Percentiles rank a stretch among this genome's conserved stretches.
These are phyloP conservation scores for Epinephelus cyanopodus DNA, from an alignment of 2,113 vertebrate species.

Conservation along the genomic window DNA sequence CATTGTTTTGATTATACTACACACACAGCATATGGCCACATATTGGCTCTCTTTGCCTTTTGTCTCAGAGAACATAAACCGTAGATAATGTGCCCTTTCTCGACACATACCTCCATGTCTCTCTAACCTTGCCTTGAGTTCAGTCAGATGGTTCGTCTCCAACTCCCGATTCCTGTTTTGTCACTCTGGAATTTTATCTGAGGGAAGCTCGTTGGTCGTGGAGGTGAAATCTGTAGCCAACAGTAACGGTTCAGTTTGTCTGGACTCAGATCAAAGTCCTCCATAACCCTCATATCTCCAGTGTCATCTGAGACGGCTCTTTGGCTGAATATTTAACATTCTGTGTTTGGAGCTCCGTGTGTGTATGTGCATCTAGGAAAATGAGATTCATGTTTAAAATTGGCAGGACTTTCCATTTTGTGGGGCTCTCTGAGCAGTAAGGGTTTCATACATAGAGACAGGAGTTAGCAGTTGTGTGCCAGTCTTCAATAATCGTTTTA, in stretches of 20 bases:
- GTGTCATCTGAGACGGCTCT: conserved; percentile 31
- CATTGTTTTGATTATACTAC: background rate
- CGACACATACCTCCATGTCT: background rate
- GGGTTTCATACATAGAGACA: background rate
- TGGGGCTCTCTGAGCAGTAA: background rate
- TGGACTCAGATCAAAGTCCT: conserved; percentile 29
- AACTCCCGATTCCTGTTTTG: background rate
- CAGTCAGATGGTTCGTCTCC: background rate
- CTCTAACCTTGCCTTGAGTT: background rate
- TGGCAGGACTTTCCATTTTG: background rate
- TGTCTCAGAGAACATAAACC: background rate
- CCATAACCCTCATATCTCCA: conserved; percentile 4
- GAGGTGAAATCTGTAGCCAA: background rate
- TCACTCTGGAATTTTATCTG: conserved; percentile 24
- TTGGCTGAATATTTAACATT: conserved; percentile 41
- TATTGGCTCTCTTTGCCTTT: background rate
- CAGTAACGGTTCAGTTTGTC: background rate
- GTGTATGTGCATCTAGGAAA: conserved; percentile 13
- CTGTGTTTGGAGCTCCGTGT: background rate
- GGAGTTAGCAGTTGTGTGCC: background rate
- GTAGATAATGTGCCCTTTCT: background rate
- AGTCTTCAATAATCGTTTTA: background rate
- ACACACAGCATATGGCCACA: background rate
- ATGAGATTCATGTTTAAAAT: conserved; percentile 16
- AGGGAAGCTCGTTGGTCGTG: background rate